These are phyloP conservation scores for Drosophila nasuta DNA, from an alignment of 1,140 invertebrate genomes.

Conservation along the genomic window DNA sequence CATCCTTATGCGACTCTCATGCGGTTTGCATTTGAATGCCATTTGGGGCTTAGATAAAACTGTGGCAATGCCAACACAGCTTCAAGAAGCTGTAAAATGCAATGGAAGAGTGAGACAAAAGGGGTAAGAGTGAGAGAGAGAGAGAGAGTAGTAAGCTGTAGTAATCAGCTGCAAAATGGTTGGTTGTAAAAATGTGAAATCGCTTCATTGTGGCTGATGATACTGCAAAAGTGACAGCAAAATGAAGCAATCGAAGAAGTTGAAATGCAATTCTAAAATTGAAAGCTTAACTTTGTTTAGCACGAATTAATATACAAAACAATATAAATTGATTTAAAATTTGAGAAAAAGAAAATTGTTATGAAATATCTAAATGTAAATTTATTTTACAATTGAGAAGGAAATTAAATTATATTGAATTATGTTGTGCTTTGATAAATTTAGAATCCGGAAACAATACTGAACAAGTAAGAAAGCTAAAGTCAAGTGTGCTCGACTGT, in stretches of 20 bases:
- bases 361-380: no score
- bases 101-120: conserved; percentile 33
- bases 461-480: no score
- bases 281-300: neutral
- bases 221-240: neutral
- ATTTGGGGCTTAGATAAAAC: conserved; percentile 76
- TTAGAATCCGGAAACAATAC: no score
- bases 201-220: conserved; percentile 3
- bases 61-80: conserved; percentile 57
- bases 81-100: conserved; percentile 47
- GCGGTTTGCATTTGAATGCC: conserved; percentile 77
- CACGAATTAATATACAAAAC: no score
- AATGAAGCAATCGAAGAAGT: conserved; percentile 5
- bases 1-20: conserved; percentile 73
- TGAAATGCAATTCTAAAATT: neutral
- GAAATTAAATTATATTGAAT: no score
- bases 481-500: no score
- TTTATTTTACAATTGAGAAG: no score
- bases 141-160: neutral
- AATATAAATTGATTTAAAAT: no score
- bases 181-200: conserved; percentile 18
- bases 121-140: neutral
- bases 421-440: no score
- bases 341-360: no score
- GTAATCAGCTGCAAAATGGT: conserved; percentile 25